A percentile compares a stretch with the other conserved stretches of the same genome.
Evolutionary conservation across 2,797 vertebrate species (phyloP).

Genomic region (Chaenodraco wilsoni): DNA sequence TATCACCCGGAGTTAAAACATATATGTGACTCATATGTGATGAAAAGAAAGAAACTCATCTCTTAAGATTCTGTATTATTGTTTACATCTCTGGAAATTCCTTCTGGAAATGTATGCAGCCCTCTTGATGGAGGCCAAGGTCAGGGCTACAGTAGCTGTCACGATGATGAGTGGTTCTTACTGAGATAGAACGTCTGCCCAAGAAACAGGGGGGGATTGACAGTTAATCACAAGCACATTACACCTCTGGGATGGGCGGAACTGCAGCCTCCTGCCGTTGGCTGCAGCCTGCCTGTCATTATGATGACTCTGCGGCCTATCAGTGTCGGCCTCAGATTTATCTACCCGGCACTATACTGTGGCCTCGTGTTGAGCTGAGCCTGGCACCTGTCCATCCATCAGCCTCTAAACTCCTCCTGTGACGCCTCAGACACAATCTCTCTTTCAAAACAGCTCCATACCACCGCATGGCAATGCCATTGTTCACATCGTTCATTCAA

Average conservation of each 20-base stretch:
- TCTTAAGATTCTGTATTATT: constrained; percentile 19
- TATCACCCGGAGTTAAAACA: neutral
- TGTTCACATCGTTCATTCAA: constrained; percentile 27
- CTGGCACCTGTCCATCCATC: constrained; percentile 76
- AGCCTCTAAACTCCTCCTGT: constrained; percentile 59
- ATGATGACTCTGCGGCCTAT: constrained; percentile 71
- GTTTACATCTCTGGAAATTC: constrained; percentile 20
- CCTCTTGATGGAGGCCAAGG: constrained; percentile 68
- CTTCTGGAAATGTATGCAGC: constrained; percentile 20
- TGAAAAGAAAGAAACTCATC: constrained; percentile 6
- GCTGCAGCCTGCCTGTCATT: constrained; percentile 73
- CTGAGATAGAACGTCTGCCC: constrained; percentile 75
- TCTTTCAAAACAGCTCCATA: constrained; percentile 22
- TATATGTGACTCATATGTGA: neutral
- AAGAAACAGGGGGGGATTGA: constrained; percentile 76
- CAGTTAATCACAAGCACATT: constrained; percentile 85
- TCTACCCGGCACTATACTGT: constrained; percentile 64
- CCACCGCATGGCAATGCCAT: constrained; percentile 35
- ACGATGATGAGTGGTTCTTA: constrained; percentile 77
- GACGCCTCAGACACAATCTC: constrained; percentile 45
- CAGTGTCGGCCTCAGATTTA: constrained; percentile 76
- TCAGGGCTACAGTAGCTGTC: constrained; percentile 75
- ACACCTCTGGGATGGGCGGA: constrained; percentile 76
- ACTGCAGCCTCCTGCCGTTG: constrained; percentile 66
- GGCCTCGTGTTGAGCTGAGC: constrained; percentile 62